phyloP scores from a whole-genome alignment of 2,113 vertebrate genomes.

The Nymphicus hollandicus region DNA sequence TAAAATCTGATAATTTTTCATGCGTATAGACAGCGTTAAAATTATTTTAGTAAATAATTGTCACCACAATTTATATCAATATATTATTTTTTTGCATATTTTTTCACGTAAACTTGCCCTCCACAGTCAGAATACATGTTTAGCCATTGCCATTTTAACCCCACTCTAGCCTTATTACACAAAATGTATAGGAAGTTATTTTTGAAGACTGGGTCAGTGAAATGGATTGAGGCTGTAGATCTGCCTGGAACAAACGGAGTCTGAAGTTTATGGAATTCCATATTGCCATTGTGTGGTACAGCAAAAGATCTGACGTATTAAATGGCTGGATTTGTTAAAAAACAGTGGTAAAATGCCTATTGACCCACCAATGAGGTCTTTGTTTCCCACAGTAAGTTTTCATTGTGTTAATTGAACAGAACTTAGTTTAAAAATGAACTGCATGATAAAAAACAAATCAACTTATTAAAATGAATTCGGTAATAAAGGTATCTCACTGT shows the following conservation, averaged over 20 bases:
- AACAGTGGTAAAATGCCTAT: background rate
- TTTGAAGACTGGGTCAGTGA: background rate
- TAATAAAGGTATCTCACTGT: background rate
- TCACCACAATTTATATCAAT: background rate
- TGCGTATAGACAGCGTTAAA: background rate
- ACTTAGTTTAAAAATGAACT: background rate
- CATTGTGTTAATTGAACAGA: background rate
- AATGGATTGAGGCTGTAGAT: background rate
- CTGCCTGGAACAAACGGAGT: background rate
- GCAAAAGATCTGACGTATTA: background rate
- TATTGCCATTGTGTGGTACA: background rate
- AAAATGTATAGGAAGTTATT: background rate
- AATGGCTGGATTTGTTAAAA: background rate
- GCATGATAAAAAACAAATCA: background rate
- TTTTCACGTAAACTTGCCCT: background rate
- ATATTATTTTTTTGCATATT: background rate
- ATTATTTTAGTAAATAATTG: background rate
- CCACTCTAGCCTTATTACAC: background rate
- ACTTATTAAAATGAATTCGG: background rate
- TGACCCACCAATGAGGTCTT: background rate
- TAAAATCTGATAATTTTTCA: background rate
- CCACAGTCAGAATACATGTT: background rate
- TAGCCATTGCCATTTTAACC: background rate
- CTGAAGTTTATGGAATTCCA: background rate
- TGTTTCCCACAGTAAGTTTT: background rate